Conservation (phyloP, 2,797 vertebrate genomes). For the Holocentrus rufus region DNA sequence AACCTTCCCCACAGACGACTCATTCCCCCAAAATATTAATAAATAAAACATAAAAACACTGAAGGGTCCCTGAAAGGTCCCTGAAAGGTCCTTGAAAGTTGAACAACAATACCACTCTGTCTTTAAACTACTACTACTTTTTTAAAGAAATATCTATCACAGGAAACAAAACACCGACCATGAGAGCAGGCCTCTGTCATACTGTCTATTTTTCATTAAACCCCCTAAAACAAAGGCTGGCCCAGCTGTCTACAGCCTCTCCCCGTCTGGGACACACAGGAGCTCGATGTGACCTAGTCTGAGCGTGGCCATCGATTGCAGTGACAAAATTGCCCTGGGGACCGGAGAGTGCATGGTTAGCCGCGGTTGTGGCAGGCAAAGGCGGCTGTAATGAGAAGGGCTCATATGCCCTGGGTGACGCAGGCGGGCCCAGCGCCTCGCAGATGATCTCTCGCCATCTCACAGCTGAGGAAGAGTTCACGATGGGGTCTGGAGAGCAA, state of each 20-base stretch:
- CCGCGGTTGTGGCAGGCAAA: not conserved
- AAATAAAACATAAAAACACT: not conserved
- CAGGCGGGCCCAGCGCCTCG: conserved; percentile 10
- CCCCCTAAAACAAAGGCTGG: not conserved
- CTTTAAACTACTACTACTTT: not conserved
- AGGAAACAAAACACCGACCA: conserved; percentile 1
- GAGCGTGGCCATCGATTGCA: not conserved
- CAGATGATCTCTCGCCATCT: conserved; percentile 10
- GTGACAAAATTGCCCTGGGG: conserved; percentile 24
- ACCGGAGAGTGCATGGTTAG: conserved; percentile 3
- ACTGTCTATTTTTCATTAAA: conserved; percentile 4
- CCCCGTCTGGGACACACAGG: conserved; percentile 8
- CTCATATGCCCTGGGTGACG: conserved; percentile 30
- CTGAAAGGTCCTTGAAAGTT: conserved; percentile 4
- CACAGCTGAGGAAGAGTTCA: conserved; percentile 43
- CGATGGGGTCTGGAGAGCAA: conserved; percentile 8
- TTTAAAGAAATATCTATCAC: conserved; percentile 3
- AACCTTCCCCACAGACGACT: not conserved
- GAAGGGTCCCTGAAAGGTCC: not conserved
- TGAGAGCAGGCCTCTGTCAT: conserved; percentile 14
- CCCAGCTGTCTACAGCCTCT: not conserved
- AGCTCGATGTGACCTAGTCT: conserved; percentile 34
- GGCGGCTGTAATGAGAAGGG: conserved; percentile 36
- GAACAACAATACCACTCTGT: not conserved
- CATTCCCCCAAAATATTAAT: not conserved